Evolutionary conservation across 2,888 invertebrate genomes (phyloP).

Genomic region (Monoplex corrugatus): DNA sequence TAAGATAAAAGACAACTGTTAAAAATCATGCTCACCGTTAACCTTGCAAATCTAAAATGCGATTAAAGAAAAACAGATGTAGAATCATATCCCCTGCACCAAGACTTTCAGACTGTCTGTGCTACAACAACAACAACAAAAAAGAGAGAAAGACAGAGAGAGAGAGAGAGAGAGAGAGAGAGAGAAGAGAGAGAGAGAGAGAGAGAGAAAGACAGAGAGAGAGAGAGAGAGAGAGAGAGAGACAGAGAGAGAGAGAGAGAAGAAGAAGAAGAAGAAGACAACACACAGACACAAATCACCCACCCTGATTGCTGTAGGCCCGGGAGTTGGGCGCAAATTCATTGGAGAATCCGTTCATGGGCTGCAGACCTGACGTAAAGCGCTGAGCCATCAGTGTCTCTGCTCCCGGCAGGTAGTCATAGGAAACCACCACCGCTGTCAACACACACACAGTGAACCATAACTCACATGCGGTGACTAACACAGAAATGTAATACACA

Average conservation of each 20-base stretch:
- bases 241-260: background rate
- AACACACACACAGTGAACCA: background rate
- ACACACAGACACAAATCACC: too few species aligned
- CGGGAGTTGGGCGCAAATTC: constrained; percentile 70
- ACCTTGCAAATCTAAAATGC: too few species aligned
- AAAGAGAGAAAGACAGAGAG: too few species aligned
- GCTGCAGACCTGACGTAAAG: constrained; percentile 83
- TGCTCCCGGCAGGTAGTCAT: constrained; percentile 96
- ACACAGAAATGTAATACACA: background rate
- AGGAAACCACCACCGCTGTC: constrained; percentile 95
- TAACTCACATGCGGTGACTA: background rate
- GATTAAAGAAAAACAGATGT: too few species aligned
- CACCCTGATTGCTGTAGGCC: constrained; percentile 60
- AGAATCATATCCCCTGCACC: too few species aligned
- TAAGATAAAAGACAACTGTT: too few species aligned
- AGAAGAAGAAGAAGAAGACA: background rate
- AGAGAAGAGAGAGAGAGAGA: background rate
- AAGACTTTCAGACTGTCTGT: too few species aligned
- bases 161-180: too few species aligned
- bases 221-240: background rate
- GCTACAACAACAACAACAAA: too few species aligned
- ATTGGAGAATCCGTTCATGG: constrained; percentile 75
- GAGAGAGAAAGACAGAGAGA: too few species aligned
- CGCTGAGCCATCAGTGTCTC: constrained; percentile 93
- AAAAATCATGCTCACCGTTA: too few species aligned